Evolutionary conservation across 2,888 invertebrate species (phyloP), one percentile per base, ranked within the genome.

Genomic region (Malacosoma neustria): DNA sequence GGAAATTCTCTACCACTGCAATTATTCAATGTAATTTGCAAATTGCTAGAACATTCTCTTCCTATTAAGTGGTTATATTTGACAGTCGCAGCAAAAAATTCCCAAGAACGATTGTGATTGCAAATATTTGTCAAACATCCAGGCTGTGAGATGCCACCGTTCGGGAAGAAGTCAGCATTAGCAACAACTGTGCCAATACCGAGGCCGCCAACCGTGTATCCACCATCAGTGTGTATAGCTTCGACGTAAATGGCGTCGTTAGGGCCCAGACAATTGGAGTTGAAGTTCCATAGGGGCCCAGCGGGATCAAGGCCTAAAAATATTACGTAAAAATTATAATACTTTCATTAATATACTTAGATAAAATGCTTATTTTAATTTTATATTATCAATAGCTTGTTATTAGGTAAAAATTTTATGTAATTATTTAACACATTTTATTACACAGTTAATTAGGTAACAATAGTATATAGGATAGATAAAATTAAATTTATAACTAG

Each of bases 111-210:
- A 39, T 70, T 64, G 51, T 73, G 74, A 43, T 65, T 53, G 51
- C 73, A 74, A 6, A 68, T 12, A 37, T 46, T 57, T 9, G 58
- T 56, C 1, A 56, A 1, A 37, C 74, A 75, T 5, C 69, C 71
- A 1, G 73, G 70, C 36, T 72, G 69, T 3, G 57, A 56, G 30
- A 43, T 61, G 2, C 89, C 89, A 30, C 81, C 76, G 49, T 89
- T 89, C 11, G 88, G 87, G 80, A 86, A 89, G 61, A 89, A 89
- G 58, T 89, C 89, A 1, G 65, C 87, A 45, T 87, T 69, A 1
- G 80, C 88, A 4, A 88, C 61, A 4, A 74, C 57, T 1, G 65
- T 56, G 0, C 87, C 87, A 13, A 73, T 87, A 58, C 50, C 88
- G 57, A 47, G 62, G 53, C 59, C 58, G 9, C 84, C 62, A 4